Evolutionary conservation across 2,888 invertebrate genomes (phyloP).

Genomic region (Eudemis profundana): DNA sequence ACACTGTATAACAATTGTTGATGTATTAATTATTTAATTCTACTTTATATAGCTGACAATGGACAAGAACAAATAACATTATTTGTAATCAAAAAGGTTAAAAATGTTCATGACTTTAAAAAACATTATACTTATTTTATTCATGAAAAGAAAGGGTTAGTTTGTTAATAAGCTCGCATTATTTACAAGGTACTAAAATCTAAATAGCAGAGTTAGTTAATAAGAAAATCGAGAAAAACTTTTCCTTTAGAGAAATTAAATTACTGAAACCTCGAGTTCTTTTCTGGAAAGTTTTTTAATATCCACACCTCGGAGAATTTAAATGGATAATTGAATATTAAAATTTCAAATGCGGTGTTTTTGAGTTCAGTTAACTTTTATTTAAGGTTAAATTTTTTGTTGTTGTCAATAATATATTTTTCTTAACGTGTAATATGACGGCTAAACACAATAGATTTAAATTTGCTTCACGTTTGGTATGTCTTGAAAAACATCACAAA

Average conservation of each 20-base stretch:
- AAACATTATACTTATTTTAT: too few relatives aligned
- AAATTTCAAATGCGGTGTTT: slow-evolving; percentile 22
- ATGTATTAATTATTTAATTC: too few relatives aligned
- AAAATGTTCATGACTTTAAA: too few relatives aligned
- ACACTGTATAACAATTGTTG: too few relatives aligned
- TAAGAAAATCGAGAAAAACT: slow-evolving; percentile 9
- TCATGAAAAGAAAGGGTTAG: background rate
- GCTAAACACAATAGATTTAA: too few relatives aligned
- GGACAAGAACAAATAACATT: too few relatives aligned
- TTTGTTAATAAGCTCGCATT: background rate
- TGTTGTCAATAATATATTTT: background rate
- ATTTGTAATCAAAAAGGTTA: too few relatives aligned
- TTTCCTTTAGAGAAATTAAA: slow-evolving; percentile 19
- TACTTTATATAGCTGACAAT: too few relatives aligned
- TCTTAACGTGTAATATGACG: background rate
- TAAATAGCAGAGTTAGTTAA: slow-evolving; percentile 19
- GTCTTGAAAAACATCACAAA: too few relatives aligned
- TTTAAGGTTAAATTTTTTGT: background rate
- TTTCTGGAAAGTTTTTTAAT: slow-evolving; percentile 40
- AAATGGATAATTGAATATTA: slow-evolving; percentile 38
- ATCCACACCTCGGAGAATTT: slow-evolving; percentile 27
- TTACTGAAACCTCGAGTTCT: slow-evolving; percentile 25
- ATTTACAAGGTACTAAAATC: slow-evolving; percentile 12
- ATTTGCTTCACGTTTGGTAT: too few relatives aligned
- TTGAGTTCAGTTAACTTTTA: slow-evolving; percentile 5